These are phyloP conservation scores for Wasmannia auropunctata DNA, from an alignment of 1,140 invertebrate genomes.

Conservation along the genomic window DNA sequence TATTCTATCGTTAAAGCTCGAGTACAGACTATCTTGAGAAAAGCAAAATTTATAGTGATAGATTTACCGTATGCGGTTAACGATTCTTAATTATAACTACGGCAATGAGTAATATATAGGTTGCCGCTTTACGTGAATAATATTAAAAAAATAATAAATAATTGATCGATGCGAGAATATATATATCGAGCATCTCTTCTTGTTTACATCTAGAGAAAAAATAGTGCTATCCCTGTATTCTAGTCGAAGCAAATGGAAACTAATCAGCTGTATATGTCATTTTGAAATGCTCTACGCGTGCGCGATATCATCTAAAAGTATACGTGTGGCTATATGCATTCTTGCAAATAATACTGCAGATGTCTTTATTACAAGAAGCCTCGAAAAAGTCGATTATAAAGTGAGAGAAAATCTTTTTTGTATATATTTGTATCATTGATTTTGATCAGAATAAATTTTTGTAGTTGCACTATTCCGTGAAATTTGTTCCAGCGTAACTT, in stretches of 20 bases:
- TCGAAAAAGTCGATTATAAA: constrained; percentile 53
- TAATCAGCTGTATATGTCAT: constrained; percentile 3
- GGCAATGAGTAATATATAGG: constrained; percentile 2
- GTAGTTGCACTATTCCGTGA: constrained; percentile 31
- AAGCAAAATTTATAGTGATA: constrained; percentile 23
- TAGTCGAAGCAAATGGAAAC: constrained; percentile 33
- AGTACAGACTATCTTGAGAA: constrained; percentile 8
- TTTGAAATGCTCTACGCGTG: constrained; percentile 36
- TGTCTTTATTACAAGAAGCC: constrained; percentile 72
- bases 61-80: constrained; percentile 10
- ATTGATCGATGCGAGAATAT: constrained; percentile 52
- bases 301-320: constrained; percentile 46
- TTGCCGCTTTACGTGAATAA: constrained; percentile 22
- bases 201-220: constrained; percentile 50
- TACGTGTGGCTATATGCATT: constrained; percentile 46
- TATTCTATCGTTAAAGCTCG: constrained; percentile 35
- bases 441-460: constrained; percentile 16
- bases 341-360: constrained; percentile 81
- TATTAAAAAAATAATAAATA: constrained; percentile 71
- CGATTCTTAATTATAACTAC: constrained; percentile 18
- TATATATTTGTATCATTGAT: background rate
- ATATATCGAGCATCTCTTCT: constrained; percentile 42
- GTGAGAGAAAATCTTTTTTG: constrained; percentile 42
- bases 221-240: constrained; percentile 60
- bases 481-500: constrained; percentile 11